Evolutionary conservation across 2,113 vertebrate genomes (phyloP), one percentile per base, ranked within the genome.

Genomic region (Paratilapia polleni): DNA sequence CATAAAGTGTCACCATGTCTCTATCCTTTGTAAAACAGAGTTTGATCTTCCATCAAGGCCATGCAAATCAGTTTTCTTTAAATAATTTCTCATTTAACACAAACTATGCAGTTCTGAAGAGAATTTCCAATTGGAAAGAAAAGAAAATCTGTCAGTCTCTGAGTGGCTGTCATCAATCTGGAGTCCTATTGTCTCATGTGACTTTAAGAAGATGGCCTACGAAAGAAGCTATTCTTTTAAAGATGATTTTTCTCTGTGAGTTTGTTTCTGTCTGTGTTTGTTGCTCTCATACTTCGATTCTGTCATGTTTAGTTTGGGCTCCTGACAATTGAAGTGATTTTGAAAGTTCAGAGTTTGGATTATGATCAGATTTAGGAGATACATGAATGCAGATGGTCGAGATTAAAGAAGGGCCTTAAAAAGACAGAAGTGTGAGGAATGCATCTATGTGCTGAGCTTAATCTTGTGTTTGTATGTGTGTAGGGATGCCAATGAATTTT

Each of bases 1-100:
- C n/a, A 11, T 22, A 54, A 54, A 26, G 24, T 76, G 70, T 77
- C 54, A 59, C 13, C 13, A 7, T 31, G 22, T 47, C 31, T 68
- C 41, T 56, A 52, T 52, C 74, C 17, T 74, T 74, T 54, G 5
- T 7, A 11, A 54, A 6, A n/a, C 38, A 43, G 9, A 22, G 56
- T 77, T 75, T 79, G 60, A 85, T 79, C 43, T 24, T 36, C 81
- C 36, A 11, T 57, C 54, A 66, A 76, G 34, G 61, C 8, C 17
- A 20, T 36, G 68, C 38, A 85, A 56, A 76, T 68, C 13, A 2
- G 6, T 85, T 43, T 47, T 41, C 22, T 56, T 62, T 22, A 62
- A 63, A 60, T 68, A 14, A 56, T 73, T 82, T 75, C 22, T 77
- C 38, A 63, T 41, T 78, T 34, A 62, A 77, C 17, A 77, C 31